Base-by-base conservation (phyloP, 1,140 invertebrate species). In the Lucilia cuprina region DNA sequence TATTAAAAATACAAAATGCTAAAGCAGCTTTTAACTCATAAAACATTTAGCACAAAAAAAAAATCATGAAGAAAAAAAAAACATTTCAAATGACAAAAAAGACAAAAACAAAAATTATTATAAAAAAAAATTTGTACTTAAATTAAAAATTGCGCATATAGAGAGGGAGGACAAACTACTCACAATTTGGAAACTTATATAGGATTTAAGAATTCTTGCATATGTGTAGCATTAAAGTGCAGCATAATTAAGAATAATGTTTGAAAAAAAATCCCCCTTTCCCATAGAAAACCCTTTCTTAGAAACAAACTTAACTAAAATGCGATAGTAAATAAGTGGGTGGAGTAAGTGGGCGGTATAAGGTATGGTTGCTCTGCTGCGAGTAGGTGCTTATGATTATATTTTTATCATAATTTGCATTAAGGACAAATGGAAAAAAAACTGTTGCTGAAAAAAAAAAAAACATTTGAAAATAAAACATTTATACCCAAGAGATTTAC, bases 1-100 rank as follows among this genome's bases (percentile, higher is more conserved):
- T 70, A 21, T 70, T 70, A 21, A 70, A n/a, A 70, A 74, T 49
- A n/a, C 30, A 75, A 83, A 55, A 74, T 70, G 83, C 83, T 83
- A 83, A 83, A 83, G 83, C 83, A 83, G 74, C 83, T 83, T 83
- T 83, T 83, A 83, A 83, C 83, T 83, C 74, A 83, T 83, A 83
- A 83, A 77, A 83, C 83, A 55, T 83, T 74, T 75, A 74, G 21
- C 35, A 70, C 21, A 21, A 70, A 70, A 9, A 70, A 9, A 21
- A 70, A n/a, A n/a, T 17, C 14, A 60, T 17, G 25, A 30, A 1
- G 25, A 60, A 14, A 17, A 60, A 60, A 17, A 21, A 70, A 19
- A 8, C 17, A 70, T 10, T 21, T n/a, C 25, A 19, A 70, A 70
- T 21, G 17, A 5, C 13, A 70, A 70, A 60, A 17, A 55, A 75